Base-by-base conservation (phyloP, 92 coral and sea anemone species). In the Paragorgia papillata region DNA sequence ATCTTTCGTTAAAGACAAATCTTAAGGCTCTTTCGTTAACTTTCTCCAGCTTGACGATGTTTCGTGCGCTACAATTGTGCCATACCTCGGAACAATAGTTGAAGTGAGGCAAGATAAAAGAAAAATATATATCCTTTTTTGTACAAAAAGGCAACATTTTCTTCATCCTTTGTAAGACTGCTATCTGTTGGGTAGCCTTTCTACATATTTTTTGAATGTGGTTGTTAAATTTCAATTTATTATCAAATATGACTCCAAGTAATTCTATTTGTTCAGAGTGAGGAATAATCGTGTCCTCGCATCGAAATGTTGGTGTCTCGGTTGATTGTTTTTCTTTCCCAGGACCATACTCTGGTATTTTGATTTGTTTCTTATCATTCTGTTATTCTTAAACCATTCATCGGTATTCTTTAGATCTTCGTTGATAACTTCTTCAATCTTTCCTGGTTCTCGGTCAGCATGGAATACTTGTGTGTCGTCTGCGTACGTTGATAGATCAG, bases 161-260 rank as follows among this genome's bases (percentile, higher is more conserved):
- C 82, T 73, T 82, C 64, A 73, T 22, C 18, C 86, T 63, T 46
- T 82, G 73, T n/a, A 77, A 63, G 15, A 41, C 82, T 43, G 76
- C 76, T 12, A 76, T 37, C 76, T 64, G 76, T 28, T 74, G 74
- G 51, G 66, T 1, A 41, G 29, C 31, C 27, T 61, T 61, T 24
- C 67, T 24, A 61, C 67, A 61, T 61, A 61, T 61, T 61, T 61
- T 61, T 28, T 35, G 37, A 43, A 61, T 24, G 74, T 66, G 74
- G 0, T 20, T 39, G 30, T 66, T 51, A 34, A 66, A 66, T 22
- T 66, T 66, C 8, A 29, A 12, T 57, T 26, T 44, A 44, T 18
- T 44, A 44, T 44, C 51, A 9, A 44, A 9, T 9, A 44, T 18
- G 13, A 57, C 64, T 9, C 21, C 30, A 9, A 57, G 30, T 22